phyloP scores from a whole-genome alignment of 2,797 vertebrate species.

The Notoglanidium macrostoma region DNA sequence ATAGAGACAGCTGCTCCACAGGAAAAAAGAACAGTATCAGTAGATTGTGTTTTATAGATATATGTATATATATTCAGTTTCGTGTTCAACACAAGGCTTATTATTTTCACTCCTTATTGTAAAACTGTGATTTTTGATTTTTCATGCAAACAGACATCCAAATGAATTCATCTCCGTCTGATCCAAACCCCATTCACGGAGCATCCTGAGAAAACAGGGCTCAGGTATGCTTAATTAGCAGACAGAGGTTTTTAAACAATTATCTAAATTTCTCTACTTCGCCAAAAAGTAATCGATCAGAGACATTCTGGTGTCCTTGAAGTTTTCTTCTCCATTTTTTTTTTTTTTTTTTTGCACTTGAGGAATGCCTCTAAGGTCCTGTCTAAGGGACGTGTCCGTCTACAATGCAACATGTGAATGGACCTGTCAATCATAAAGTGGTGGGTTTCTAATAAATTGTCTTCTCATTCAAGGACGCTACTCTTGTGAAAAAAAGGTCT shows the following conservation, averaged over 20 bases:
- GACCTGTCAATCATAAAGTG: neutral
- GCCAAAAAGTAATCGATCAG: neutral
- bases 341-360: neutral
- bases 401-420: neutral
- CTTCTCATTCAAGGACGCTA: neutral
- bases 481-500: neutral
- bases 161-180: constrained; percentile 43
- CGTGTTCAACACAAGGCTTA: constrained; percentile 34
- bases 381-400: neutral
- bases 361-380: neutral
- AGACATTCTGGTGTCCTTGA: neutral
- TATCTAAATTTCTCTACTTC: neutral
- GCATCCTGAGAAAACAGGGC: neutral
- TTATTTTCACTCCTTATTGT: constrained; percentile 37
- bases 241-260: neutral
- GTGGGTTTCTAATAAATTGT: neutral
- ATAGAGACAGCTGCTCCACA: constrained; percentile 57
- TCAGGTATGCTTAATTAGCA: neutral
- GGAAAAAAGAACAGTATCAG: constrained; percentile 23
- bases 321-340: neutral
- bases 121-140: constrained; percentile 31
- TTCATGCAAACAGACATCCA: constrained; percentile 33
- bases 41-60: constrained; percentile 16
- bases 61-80: constrained; percentile 27
- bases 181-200: neutral